These are phyloP conservation scores for Mycetomoellerius zeteki DNA, from an alignment of 1,140 invertebrate species.

Conservation along the genomic window DNA sequence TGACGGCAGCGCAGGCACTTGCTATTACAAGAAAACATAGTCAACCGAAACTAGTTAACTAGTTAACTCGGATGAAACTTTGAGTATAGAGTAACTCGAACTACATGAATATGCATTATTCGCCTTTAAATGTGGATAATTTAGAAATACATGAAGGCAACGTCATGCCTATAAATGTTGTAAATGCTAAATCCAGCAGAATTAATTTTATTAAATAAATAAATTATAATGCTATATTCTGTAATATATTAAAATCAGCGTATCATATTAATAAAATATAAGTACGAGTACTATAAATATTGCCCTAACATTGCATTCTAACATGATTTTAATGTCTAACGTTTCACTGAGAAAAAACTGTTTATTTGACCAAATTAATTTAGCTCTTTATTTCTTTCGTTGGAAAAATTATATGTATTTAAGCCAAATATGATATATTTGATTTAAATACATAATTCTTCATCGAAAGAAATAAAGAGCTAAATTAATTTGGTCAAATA, in stretches of 20 bases:
- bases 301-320: too few species aligned
- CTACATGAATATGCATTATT: constrained; percentile 35
- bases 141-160: neutral
- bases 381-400: too few species aligned
- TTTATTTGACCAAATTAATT: too few species aligned
- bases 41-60: constrained; percentile 56
- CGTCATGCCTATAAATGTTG: neutral
- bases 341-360: too few species aligned
- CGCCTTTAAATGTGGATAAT: constrained; percentile 2
- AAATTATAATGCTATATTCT: neutral
- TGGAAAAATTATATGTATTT: too few species aligned
- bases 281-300: too few species aligned
- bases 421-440: too few species aligned
- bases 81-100: constrained; percentile 10
- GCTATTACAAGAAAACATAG: constrained; percentile 35
- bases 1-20: neutral
- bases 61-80: constrained; percentile 55
- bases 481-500: too few species aligned
- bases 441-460: too few species aligned
- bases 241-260: neutral
- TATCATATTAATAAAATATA: constrained; percentile 9
- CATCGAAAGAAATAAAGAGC: too few species aligned
- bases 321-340: neutral
- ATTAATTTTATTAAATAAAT: neutral
- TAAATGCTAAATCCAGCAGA: neutral